These are phyloP conservation scores for Troglohyphantes excavatus DNA, from an alignment of 2,888 invertebrate species.

Conservation along the genomic window DNA sequence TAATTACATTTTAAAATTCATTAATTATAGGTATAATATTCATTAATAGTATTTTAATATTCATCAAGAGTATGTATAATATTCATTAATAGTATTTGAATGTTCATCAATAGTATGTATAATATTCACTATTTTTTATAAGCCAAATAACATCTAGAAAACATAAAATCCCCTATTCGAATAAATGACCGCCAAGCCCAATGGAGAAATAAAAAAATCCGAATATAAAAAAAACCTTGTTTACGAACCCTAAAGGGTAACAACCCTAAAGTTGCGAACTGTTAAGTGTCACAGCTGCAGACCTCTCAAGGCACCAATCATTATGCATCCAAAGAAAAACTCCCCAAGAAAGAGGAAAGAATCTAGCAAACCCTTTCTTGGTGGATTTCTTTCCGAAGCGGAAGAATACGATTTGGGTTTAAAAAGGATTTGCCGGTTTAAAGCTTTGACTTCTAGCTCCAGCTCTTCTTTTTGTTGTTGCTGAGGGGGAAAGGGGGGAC, in stretches of 20 bases:
- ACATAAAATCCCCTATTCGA: neutral
- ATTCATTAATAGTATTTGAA: no score
- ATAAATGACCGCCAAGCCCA: constrained; percentile 16
- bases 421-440: constrained; percentile 78
- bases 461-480: constrained; percentile 29
- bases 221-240: constrained; percentile 33
- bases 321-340: constrained; percentile 59
- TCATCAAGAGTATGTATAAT: no score
- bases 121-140: no score
- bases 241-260: constrained; percentile 65
- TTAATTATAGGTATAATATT: no score
- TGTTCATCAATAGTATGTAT: no score
- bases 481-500: constrained; percentile 21
- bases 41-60: no score
- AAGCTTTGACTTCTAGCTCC: constrained; percentile 75
- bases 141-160: neutral
- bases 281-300: constrained; percentile 72
- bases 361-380: constrained; percentile 53
- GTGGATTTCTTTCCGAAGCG: constrained; percentile 65
- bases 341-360: constrained; percentile 36
- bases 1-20: no score
- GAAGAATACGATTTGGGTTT: constrained; percentile 78
- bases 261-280: constrained; percentile 62
- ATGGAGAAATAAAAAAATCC: neutral
- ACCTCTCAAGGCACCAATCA: constrained; percentile 43